Percentiles rank a stretch among this genome's conserved stretches.
phyloP scores from a whole-genome alignment of 2,797 vertebrate species.

The Falco rusticolus region DNA sequence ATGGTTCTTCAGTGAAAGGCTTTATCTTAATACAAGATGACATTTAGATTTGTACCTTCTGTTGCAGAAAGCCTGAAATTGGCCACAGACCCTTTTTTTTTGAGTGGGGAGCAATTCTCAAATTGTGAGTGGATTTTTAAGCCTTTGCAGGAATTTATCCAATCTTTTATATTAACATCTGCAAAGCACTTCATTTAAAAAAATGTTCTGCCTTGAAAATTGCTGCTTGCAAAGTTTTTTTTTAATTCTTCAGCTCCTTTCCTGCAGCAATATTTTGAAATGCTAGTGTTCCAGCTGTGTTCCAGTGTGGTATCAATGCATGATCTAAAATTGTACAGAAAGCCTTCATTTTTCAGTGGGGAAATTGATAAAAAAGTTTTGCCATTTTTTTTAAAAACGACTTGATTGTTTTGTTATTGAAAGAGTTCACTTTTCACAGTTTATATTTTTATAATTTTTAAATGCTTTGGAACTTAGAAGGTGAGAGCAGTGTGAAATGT shows the following conservation, averaged over 20 bases:
- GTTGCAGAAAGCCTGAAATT: neutral
- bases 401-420: neutral
- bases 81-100: neutral
- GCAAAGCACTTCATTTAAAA: neutral
- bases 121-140: neutral
- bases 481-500: neutral
- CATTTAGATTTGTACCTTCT: slow-evolving; percentile 32
- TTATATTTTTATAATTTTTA: neutral
- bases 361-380: neutral
- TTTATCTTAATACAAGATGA: neutral
- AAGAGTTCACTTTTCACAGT: neutral
- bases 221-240: neutral
- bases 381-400: neutral
- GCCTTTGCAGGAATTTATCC: neutral
- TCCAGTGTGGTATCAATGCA: neutral
- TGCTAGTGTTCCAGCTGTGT: neutral
- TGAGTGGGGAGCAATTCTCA: neutral
- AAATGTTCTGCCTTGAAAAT: neutral
- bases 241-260: neutral
- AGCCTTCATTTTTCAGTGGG: neutral
- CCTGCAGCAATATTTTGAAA: neutral
- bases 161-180: neutral
- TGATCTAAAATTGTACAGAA: neutral
- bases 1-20: neutral
- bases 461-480: neutral